Base-by-base conservation (phyloP, 2,797 vertebrate species). In the Trachurus trachurus region DNA sequence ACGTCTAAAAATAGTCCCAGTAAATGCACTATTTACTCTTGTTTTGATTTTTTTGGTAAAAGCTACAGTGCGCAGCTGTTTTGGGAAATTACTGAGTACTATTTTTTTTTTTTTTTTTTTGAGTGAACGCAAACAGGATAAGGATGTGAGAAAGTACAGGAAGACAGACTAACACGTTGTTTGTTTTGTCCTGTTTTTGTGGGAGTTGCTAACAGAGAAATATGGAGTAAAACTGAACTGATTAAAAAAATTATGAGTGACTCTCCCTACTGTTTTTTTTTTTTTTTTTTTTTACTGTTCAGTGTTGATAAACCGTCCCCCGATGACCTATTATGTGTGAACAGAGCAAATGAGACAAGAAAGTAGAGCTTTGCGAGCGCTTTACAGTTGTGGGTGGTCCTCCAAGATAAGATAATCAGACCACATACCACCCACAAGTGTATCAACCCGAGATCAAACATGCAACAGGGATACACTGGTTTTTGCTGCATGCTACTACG, bases 391-490 rank as follows among this genome's bases (percentile, higher is more conserved):
- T 62, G n/a, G 66, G 82, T 86, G 89, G 75, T 71, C 82, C 29
- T 64, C n/a, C 6, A 49, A 60, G 82, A 71, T 64, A 50, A 81
- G 54, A 83, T 70, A 54, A 84, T 78, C 31, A 59, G 50, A 73
- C 65, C 34, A n/a, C 13, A 71, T 64, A 26, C 45, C 69, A 60
- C 50, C 69, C 68, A 76, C 73, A 87, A 69, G 78, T 84, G 59
- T 77, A 79, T 75, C 76, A 68, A 75, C 31, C 34, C 21, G 49
- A 44, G 42, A 87, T 88, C 37, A 81, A 79, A 69, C 75, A 40
- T 62, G 42, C 29, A 73, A 65, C 70, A 62, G 56, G 79, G 72
- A 68, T 45, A 22, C n/a, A 61, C 17, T 78, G 60, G 71, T 70
- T 72, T 34, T 70, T 21, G 54, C 53, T 34, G 49, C 40, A 40